Conservation (phyloP, 2,113 vertebrate genomes). For the Thermophis baileyi region DNA sequence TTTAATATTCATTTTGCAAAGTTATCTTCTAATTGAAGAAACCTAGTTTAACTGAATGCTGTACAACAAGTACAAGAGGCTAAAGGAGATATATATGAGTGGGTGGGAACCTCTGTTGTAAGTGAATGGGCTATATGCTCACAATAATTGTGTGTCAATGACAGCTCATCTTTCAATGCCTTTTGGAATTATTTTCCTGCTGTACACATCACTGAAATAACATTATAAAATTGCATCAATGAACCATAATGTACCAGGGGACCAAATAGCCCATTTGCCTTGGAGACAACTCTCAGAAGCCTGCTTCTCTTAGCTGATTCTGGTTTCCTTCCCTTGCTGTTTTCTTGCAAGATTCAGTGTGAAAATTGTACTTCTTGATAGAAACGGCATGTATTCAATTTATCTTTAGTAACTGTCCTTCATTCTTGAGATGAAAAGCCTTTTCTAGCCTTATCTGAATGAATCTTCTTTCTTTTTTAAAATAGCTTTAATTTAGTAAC, state of each 20-base stretch:
- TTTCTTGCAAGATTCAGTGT: neutral
- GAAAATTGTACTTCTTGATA: neutral
- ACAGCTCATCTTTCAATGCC: neutral
- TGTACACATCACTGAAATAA: neutral
- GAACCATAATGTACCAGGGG: constrained; percentile 21
- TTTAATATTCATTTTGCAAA: constrained; percentile 8
- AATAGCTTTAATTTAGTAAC: neutral
- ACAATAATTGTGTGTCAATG: neutral
- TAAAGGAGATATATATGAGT: neutral
- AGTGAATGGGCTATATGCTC: neutral
- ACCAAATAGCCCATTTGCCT: constrained; percentile 25
- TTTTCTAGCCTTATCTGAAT: neutral
- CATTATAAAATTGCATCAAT: constrained; percentile 32
- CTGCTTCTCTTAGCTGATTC: constrained; percentile 1
- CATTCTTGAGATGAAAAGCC: neutral
- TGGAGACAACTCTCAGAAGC: constrained; percentile 26
- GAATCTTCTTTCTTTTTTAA: neutral
- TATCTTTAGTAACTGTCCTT: neutral
- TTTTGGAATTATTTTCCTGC: constrained; percentile 3
- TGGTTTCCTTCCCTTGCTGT: neutral
- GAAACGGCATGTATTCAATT: neutral
- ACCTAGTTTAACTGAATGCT: neutral
- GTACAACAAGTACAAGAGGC: neutral
- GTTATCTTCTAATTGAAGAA: neutral
- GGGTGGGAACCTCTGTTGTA: neutral